These are phyloP conservation scores for Stenotaenia linearis DNA, from an alignment of 2,888 invertebrate genomes.

Conservation along the genomic window DNA sequence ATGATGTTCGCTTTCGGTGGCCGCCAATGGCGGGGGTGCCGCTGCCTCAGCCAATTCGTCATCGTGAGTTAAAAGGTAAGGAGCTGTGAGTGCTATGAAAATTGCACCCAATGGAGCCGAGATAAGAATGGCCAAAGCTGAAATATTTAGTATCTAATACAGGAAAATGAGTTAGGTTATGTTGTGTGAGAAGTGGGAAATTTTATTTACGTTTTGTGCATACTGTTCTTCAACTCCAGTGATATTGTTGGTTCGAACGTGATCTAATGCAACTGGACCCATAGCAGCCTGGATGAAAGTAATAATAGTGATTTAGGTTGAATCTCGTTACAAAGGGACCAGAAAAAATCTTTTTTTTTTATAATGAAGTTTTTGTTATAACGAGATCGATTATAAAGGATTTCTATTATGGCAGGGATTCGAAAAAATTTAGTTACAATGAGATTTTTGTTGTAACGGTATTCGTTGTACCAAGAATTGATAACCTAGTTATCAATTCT, in stretches of 20 bases:
- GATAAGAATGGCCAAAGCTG: constrained; percentile 6
- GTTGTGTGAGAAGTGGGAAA: too few relatives aligned
- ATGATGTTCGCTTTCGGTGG: background rate
- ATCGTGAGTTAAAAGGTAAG: background rate
- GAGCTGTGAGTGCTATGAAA: background rate
- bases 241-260: background rate
- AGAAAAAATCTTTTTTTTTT: too few relatives aligned
- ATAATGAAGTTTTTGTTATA: too few relatives aligned
- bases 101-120: constrained; percentile 9
- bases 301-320: too few relatives aligned
- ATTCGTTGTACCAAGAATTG: too few relatives aligned
- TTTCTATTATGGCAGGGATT: too few relatives aligned
- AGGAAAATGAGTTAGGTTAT: background rate
- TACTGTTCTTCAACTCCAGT: background rate
- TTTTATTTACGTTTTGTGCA: background rate
- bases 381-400: too few relatives aligned
- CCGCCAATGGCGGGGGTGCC: background rate
- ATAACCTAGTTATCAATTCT: too few relatives aligned
- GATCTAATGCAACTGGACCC: constrained; percentile 27
- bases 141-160: background rate
- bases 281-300: background rate
- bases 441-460: too few relatives aligned
- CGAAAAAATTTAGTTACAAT: too few relatives aligned
- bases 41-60: background rate
- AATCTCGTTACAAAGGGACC: too few relatives aligned